Evolutionary conservation across 2,888 invertebrate genomes (phyloP), one percentile per base, ranked within the genome.

Genomic region (Papilio demoleus): DNA sequence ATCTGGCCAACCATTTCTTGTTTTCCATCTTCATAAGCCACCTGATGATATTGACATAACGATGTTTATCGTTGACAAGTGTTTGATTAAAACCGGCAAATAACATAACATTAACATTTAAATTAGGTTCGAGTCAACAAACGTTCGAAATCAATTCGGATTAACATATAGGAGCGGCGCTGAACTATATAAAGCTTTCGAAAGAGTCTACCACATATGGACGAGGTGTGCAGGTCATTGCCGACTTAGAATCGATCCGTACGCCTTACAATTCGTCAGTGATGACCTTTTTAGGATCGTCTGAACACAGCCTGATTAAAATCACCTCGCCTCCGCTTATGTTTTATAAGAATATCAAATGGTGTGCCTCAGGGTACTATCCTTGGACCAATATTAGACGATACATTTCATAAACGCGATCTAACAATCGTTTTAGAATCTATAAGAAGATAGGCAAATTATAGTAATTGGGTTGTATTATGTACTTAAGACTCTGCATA

Each of bases 151-250:
- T 71, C 62, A 60, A 68, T 70, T 67, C 45, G 19, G 65, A 72
- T 74, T 71, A 67, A 67, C 65, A 71, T 70, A 67, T 71, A 59
- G 65, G 53, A 70, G 64, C 56, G 67, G 68, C 72, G 42, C 65
- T 62, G 78, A 81, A 74, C 75, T 70, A 71, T 75, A 76, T 70
- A 74, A 76, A 72, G 81, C 84, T 88, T 88, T 88, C 85, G 84
- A 79, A 83, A 88, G 77, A 70, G 76, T 75, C 80, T 76, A 80
- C 85, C 86, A 83, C 81, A 85, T 81, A 88, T 81, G 87, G 88
- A 72, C 73, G 71, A 74, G 73, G 71, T 75, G 81, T 76, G 75
- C 81, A 79, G 89, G 89, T 89, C 89, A 90, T 88, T 90, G 90
- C 80, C 89, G 77, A 82, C 75, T 76, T 78, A 76, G 75, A 81